phyloP scores from a whole-genome alignment of 1,140 invertebrate genomes.

The Zaprionus kolodkinae region DNA sequence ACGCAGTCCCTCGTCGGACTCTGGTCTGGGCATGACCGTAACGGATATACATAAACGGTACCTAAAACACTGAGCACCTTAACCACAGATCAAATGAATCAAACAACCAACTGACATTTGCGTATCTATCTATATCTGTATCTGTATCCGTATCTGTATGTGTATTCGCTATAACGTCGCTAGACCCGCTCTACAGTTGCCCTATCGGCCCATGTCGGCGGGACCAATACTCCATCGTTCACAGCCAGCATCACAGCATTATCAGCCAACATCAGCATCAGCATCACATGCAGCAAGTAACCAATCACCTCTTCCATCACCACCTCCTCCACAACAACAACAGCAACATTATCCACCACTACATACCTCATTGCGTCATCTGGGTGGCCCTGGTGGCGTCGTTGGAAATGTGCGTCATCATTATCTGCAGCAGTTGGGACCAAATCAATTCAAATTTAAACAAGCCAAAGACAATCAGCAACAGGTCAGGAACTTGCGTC shows the following conservation, averaged over 20 bases:
- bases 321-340: constrained; percentile 48
- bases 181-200: constrained; percentile 81
- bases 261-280: constrained; percentile 54
- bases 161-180: constrained; percentile 41
- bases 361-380: constrained; percentile 82
- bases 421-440: constrained; percentile 62
- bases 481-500: constrained; percentile 71
- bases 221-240: constrained; percentile 83
- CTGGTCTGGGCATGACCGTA: constrained; percentile 80
- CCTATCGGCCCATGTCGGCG: constrained; percentile 83
- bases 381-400: constrained; percentile 64
- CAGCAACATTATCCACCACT: constrained; percentile 66
- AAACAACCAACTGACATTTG: constrained; percentile 43
- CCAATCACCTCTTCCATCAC: constrained; percentile 46
- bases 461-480: constrained; percentile 78
- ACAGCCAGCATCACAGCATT: constrained; percentile 75
- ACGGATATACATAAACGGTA: constrained; percentile 84
- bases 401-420: constrained; percentile 55
- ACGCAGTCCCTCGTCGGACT: constrained; percentile 83
- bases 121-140: constrained; percentile 45
- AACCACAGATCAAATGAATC: neutral
- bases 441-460: constrained; percentile 69
- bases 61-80: constrained; percentile 43
- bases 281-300: constrained; percentile 38
- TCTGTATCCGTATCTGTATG: constrained; percentile 29